Percentiles rank a stretch among this genome's conserved stretches.
phyloP scores from a whole-genome alignment of 2,888 invertebrate genomes.

The Dendrolimus pini region DNA sequence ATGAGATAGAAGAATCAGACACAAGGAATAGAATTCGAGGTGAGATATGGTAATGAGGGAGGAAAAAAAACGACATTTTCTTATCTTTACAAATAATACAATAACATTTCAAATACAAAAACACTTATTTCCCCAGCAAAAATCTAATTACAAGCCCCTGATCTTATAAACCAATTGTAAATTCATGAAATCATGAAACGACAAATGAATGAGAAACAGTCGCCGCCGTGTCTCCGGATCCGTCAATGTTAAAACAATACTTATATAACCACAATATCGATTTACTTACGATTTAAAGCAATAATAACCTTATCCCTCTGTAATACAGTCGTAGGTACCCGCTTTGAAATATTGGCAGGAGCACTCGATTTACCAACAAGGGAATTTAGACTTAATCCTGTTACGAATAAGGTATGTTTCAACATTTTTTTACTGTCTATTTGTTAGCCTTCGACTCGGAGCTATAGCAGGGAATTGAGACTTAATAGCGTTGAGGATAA shows the following conservation, averaged over 20 bases:
- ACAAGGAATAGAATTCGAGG: too few species aligned
- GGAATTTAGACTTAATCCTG: conserved; percentile 24
- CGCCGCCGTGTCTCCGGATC: conserved; percentile 52
- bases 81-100: too few species aligned
- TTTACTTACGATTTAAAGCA: conserved; percentile 6
- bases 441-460: too few species aligned
- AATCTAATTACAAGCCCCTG: conserved; percentile 5
- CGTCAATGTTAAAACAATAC: conserved; percentile 53
- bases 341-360: conserved; percentile 10
- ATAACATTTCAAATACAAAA: too few species aligned
- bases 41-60: too few species aligned
- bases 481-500: conserved; percentile 12
- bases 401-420: not conserved
- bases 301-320: conserved; percentile 17
- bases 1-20: too few species aligned
- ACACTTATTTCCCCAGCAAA: not conserved
- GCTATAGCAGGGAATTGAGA: not conserved
- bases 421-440: too few species aligned
- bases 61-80: too few species aligned
- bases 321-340: conserved; percentile 6
- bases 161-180: not conserved
- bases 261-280: conserved; percentile 18
- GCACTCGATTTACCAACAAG: conserved; percentile 16
- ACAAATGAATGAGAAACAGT: conserved; percentile 46
- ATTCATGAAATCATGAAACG: conserved; percentile 5